Conservation (phyloP, 2,113 vertebrate genomes). For the Falcunculus frontatus region DNA sequence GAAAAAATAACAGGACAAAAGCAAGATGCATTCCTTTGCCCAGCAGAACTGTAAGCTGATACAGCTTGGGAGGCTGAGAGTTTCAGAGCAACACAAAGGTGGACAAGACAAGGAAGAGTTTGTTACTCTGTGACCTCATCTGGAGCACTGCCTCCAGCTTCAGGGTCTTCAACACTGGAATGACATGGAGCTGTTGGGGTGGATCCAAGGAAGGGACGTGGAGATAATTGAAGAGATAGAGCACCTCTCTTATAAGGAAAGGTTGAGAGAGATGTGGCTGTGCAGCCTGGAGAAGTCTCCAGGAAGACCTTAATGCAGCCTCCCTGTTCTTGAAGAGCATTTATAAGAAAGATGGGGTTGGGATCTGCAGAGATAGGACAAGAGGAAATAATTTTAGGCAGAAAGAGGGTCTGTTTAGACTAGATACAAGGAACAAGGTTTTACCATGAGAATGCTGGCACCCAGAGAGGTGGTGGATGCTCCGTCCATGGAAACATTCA, state of each 20-base stretch:
- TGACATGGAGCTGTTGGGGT: not conserved
- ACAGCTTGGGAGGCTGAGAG: fast-evolving
- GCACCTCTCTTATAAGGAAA: not conserved
- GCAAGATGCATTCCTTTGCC: not conserved
- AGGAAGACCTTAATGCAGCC: not conserved
- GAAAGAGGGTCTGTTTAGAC: not conserved
- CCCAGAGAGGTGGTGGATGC: not conserved
- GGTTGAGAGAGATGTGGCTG: not conserved
- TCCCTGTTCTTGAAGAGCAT: fast-evolving
- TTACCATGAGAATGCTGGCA: not conserved
- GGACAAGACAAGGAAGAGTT: not conserved
- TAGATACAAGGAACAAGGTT: not conserved
- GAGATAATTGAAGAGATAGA: too few species aligned
- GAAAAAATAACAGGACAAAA: not conserved
- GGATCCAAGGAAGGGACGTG: not conserved
- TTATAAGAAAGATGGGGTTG: not conserved
- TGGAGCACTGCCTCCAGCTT: not conserved
- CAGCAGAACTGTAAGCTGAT: not conserved
- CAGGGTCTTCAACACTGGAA: not conserved
- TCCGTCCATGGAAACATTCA: not conserved
- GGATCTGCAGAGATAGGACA: not conserved
- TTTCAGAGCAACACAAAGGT: not conserved
- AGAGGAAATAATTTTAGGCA: not conserved
- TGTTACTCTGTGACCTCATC: not conserved
- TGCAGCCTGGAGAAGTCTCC: not conserved